These are phyloP conservation scores for Aphis craccivora DNA, from an alignment of 1,140 invertebrate species.

Conservation along the genomic window DNA sequence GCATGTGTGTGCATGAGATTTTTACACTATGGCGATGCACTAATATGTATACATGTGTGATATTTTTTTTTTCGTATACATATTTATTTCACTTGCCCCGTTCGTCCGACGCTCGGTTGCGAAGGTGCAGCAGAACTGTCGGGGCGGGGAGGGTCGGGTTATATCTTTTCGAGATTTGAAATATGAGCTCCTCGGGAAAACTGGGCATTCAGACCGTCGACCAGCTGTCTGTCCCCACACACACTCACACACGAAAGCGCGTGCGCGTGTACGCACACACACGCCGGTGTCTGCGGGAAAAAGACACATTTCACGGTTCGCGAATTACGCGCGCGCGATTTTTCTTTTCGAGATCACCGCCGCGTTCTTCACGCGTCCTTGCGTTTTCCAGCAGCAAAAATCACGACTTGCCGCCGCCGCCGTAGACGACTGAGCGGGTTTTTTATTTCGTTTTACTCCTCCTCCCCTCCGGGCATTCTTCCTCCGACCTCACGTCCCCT, in stretches of 20 bases:
- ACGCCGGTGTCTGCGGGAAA: background rate
- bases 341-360: background rate
- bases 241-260: background rate
- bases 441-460: background rate
- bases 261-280: too few species aligned
- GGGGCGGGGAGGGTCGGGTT: background rate
- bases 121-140: too few species aligned
- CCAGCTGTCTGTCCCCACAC: constrained; percentile 37
- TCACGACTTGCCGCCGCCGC: background rate
- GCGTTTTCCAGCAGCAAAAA: background rate
- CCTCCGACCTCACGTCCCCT: rapidly evolving
- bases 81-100: background rate
- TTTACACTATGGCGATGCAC: background rate
- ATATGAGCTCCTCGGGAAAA: constrained; percentile 43
- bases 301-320: constrained; percentile 41
- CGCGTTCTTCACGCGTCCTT: constrained; percentile 21
- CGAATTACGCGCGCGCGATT: background rate
- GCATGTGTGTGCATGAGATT: background rate
- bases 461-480: background rate
- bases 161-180: constrained; percentile 44
- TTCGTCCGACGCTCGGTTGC: background rate
- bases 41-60: background rate
- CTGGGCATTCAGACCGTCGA: constrained; percentile 43
- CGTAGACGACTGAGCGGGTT: background rate
- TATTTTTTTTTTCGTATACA: background rate